phyloP scores from a whole-genome alignment of 2,113 vertebrate species.

The Choloepus hoffmanni region DNA sequence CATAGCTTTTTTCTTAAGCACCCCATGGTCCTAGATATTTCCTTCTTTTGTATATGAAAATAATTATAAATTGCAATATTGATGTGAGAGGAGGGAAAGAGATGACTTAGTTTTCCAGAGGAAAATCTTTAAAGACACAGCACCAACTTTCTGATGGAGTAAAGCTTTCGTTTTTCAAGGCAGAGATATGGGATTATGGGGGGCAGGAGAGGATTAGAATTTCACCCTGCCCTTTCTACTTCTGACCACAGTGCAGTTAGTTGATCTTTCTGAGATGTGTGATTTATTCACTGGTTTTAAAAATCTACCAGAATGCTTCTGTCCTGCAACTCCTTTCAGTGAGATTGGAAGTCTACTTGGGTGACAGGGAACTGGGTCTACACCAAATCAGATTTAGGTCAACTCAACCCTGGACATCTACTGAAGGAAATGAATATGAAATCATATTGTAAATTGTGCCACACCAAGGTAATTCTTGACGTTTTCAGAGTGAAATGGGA shows the following conservation, averaged over 20 bases:
- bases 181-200: background rate
- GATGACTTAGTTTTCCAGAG: background rate
- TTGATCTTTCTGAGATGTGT: background rate
- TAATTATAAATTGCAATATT: background rate
- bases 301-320: background rate
- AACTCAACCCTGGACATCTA: background rate
- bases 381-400: background rate
- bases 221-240: background rate
- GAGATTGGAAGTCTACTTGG: background rate
- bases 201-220: rapidly evolving
- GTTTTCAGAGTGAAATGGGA: background rate
- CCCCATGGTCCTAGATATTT: background rate
- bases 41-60: background rate
- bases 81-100: background rate
- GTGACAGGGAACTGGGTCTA: background rate
- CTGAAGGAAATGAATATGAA: background rate
- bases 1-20: background rate
- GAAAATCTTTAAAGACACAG: background rate
- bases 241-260: background rate
- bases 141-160: background rate
- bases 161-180: background rate
- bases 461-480: background rate
- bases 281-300: background rate
- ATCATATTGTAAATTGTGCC: background rate
- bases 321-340: background rate